phyloP scores from a whole-genome alignment of 2,888 invertebrate genomes.

The Tryphoninae sp. region DNA sequence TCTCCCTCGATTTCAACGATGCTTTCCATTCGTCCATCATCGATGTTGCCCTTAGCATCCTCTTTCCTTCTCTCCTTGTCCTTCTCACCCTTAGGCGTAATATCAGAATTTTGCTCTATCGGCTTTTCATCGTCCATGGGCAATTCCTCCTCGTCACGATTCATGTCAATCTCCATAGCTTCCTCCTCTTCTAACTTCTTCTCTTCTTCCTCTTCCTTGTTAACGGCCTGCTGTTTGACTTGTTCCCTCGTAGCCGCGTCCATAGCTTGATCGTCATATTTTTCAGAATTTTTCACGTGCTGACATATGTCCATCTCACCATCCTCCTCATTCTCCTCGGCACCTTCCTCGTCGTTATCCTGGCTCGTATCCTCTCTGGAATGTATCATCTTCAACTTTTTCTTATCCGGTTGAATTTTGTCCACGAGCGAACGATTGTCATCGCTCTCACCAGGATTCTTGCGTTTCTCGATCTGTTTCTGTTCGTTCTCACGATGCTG shows the following conservation, averaged over 20 bases:
- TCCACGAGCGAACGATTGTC: conserved; percentile 88
- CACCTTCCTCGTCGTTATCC: conserved; percentile 81
- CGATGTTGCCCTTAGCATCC: conserved; percentile 80
- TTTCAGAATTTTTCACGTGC: conserved; percentile 91
- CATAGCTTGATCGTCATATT: conserved; percentile 88
- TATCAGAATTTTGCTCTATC: conserved; percentile 75
- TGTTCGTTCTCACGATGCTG: conserved; percentile 80
- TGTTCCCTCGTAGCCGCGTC: conserved; percentile 93
- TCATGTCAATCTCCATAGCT: conserved; percentile 61
- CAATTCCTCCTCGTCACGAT: conserved; percentile 79
- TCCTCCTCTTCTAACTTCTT: conserved; percentile 81
- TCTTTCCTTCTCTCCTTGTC: conserved; percentile 79
- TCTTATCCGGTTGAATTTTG: conserved; percentile 85
- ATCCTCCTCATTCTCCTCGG: conserved; percentile 80
- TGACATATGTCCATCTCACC: conserved; percentile 87
- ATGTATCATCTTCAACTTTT: conserved; percentile 84
- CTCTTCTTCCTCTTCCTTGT: conserved; percentile 85
- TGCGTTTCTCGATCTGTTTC: conserved; percentile 83
- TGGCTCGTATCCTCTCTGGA: conserved; percentile 82
- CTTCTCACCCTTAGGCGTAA: conserved; percentile 71
- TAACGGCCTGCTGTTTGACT: conserved; percentile 86
- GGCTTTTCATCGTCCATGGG: conserved; percentile 82
- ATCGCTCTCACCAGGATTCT: conserved; percentile 89
- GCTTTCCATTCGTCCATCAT: conserved; percentile 82
- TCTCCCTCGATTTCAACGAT: conserved; percentile 90